phyloP scores from a whole-genome alignment of 2,888 invertebrate species.

The Muschampia plurimacula region DNA sequence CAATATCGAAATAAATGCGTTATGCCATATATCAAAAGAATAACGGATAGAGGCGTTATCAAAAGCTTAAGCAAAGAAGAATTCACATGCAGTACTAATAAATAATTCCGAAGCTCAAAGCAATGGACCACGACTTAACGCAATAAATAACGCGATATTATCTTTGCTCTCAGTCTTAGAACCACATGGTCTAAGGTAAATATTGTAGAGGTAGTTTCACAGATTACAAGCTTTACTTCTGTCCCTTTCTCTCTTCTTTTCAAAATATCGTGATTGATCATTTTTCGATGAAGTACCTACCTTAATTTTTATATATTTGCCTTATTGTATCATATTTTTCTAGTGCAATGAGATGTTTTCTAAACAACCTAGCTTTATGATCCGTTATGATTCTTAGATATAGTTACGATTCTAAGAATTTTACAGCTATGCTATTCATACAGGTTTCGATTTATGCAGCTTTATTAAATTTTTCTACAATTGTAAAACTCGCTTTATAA shows the following conservation, averaged over 20 bases:
- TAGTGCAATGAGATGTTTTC: not conserved
- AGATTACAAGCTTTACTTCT: conserved; percentile 9
- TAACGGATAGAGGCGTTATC: conserved; percentile 39
- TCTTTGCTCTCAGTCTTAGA: conserved; percentile 50
- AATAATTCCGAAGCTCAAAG: conserved; percentile 70
- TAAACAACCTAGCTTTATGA: too few relatives aligned
- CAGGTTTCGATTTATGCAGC: not conserved
- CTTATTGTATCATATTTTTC: not conserved
- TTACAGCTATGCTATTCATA: too few relatives aligned
- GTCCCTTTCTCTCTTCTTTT: conserved; percentile 1
- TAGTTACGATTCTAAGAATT: too few relatives aligned
- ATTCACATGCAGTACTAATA: conserved; percentile 35
- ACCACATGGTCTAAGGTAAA: conserved; percentile 36
- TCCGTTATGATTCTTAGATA: not conserved
- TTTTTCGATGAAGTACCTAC: not conserved
- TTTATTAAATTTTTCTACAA: conserved; percentile 32
- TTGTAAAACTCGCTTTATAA: conserved; percentile 55
- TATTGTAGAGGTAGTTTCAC: conserved; percentile 28
- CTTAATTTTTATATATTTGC: not conserved
- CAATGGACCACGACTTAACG: conserved; percentile 69
- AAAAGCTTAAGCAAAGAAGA: conserved; percentile 38
- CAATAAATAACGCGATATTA: conserved; percentile 73
- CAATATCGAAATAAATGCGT: conserved; percentile 23
- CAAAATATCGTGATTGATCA: not conserved
- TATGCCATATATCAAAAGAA: conserved; percentile 28